Evolutionary conservation across 2,113 vertebrate genomes (phyloP).

Genomic region (Hypomesus transpacificus): DNA sequence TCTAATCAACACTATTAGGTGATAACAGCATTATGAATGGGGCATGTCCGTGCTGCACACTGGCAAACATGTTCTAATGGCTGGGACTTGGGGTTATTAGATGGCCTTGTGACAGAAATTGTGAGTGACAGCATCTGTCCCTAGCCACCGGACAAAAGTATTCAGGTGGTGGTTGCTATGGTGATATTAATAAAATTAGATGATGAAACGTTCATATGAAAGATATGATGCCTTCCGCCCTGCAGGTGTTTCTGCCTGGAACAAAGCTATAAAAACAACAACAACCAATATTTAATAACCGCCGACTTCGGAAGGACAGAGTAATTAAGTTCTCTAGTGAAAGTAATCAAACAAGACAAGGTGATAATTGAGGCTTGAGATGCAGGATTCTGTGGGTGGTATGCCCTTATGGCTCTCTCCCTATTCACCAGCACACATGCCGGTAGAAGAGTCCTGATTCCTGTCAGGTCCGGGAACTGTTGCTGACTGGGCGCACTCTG

Average conservation of each 20-base stretch:
- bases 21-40: not conserved
- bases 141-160: not conserved
- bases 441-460: not conserved
- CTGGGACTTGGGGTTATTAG: not conserved
- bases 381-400: conserved; percentile 3
- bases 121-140: conserved; percentile 3
- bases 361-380: conserved; percentile 23
- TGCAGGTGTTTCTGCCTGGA: not conserved
- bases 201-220: not conserved
- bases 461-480: conserved; percentile 13
- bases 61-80: not conserved
- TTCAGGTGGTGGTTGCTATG: not conserved
- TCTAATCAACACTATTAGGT: not conserved
- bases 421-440: conserved; percentile 6
- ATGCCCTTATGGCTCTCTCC: conserved; percentile 1
- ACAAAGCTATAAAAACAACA: not conserved
- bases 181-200: not conserved
- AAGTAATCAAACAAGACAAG: conserved; percentile 24
- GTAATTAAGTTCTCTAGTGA: conserved; percentile 14
- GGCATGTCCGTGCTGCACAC: not conserved
- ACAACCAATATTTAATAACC: not conserved
- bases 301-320: not conserved
- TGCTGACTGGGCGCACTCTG: conserved; percentile 1
- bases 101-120: not conserved
- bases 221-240: not conserved